These are phyloP conservation scores for Drosophila phalerata DNA, from an alignment of 2,888 invertebrate genomes.

Conservation along the genomic window DNA sequence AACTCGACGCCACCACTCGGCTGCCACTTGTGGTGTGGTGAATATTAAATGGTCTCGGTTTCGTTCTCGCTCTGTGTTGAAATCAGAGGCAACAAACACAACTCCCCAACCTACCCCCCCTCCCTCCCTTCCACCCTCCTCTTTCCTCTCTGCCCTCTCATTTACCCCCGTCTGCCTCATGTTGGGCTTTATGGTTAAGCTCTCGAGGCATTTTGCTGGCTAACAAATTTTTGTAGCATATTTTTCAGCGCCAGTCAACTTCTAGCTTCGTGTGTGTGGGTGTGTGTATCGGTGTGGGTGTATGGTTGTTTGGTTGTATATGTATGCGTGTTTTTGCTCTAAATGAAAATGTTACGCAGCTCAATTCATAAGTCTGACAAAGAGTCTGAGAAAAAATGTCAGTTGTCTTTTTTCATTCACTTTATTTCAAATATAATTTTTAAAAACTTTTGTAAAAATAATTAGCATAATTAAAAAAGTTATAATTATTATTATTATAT, in stretches of 20 bases:
- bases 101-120: neutral
- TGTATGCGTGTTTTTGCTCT: conserved; percentile 14
- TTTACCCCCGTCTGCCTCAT: neutral
- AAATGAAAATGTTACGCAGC: conserved; percentile 44
- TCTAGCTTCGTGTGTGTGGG: conserved; percentile 18
- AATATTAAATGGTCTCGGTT: conserved; percentile 65
- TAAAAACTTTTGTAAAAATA: no score
- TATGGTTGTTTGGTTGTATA: conserved; percentile 4
- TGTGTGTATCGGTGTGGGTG: conserved; percentile 4
- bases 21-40: conserved; percentile 63
- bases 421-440: neutral
- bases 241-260: conserved; percentile 59
- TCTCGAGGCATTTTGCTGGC: conserved; percentile 34
- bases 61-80: conserved; percentile 53
- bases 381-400: conserved; percentile 33
- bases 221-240: conserved; percentile 64
- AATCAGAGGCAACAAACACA: conserved; percentile 38
- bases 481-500: no score
- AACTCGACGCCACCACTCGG: conserved; percentile 24
- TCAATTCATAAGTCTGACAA: conserved; percentile 51
- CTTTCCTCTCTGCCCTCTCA: neutral
- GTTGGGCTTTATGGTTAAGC: conserved; percentile 51
- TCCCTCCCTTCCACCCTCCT: neutral
- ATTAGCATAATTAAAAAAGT: no score
- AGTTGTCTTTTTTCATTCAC: neutral